phyloP scores from a whole-genome alignment of 2,888 invertebrate genomes.

The Horisme vitalbata region DNA sequence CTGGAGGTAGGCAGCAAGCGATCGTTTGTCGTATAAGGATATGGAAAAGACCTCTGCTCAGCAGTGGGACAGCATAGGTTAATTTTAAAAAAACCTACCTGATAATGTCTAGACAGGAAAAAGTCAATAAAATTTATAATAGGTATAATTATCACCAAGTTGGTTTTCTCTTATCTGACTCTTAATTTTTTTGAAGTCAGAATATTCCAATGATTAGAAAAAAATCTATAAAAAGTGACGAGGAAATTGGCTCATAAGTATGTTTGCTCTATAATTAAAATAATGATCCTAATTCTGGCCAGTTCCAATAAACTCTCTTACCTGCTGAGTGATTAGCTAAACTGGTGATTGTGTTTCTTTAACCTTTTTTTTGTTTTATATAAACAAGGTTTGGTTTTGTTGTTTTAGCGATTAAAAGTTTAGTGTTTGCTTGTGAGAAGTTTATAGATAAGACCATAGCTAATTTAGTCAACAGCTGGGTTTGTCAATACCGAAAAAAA shows the following conservation, averaged over 20 bases:
- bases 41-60: too few relatives aligned
- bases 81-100: too few relatives aligned
- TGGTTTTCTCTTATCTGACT: constrained; percentile 11
- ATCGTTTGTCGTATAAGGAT: too few relatives aligned
- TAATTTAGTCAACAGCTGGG: constrained; percentile 5
- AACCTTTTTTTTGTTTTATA: constrained; percentile 38
- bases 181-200: constrained; percentile 20
- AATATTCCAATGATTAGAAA: constrained; percentile 23
- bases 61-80: too few relatives aligned
- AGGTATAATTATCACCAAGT: too few relatives aligned
- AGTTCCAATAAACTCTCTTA: constrained; percentile 64
- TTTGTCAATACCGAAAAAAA: too few relatives aligned
- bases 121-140: too few relatives aligned
- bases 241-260: constrained; percentile 49
- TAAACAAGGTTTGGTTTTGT: constrained; percentile 44
- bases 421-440: constrained; percentile 59
- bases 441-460: constrained; percentile 44
- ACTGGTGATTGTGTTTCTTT: constrained; percentile 48
- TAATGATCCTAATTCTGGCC: constrained; percentile 68
- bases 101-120: too few relatives aligned
- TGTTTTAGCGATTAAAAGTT: constrained; percentile 64
- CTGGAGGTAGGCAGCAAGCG: too few relatives aligned
- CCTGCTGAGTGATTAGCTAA: constrained; percentile 71
- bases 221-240: constrained; percentile 29
- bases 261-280: constrained; percentile 76